phyloP scores from a whole-genome alignment of 1,140 invertebrate genomes.

The Dendrolimus kikuchii region DNA sequence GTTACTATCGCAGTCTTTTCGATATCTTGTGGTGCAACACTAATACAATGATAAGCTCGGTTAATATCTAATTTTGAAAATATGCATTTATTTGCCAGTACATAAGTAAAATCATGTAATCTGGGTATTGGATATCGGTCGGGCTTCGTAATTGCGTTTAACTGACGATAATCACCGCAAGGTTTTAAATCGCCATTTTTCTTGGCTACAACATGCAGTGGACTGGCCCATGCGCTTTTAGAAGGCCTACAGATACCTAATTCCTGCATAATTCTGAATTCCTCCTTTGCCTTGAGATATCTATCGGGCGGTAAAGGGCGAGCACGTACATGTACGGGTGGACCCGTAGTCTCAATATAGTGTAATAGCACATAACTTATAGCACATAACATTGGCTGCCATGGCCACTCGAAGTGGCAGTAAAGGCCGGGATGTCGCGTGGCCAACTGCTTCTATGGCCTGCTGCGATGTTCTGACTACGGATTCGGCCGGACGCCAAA shows the following conservation, averaged over 20 bases:
- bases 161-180: slow-evolving; percentile 50
- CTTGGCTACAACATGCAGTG: slow-evolving; percentile 48
- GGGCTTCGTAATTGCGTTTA: slow-evolving; percentile 45
- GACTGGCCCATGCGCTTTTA: slow-evolving; percentile 35
- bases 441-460: background rate
- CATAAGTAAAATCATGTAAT: slow-evolving; percentile 3
- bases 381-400: slow-evolving; percentile 1
- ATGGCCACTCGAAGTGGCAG: background rate
- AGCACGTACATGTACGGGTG: background rate
- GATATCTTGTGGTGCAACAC: background rate
- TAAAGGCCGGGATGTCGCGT: background rate
- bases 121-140: slow-evolving; percentile 39
- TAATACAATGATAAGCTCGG: slow-evolving; percentile 4
- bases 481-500: background rate
- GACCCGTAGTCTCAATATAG: slow-evolving; percentile 28
- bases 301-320: slow-evolving; percentile 6
- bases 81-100: background rate
- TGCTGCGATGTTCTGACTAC: background rate
- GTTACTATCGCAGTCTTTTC: slow-evolving; percentile 8
- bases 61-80: slow-evolving; percentile 3
- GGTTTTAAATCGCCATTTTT: slow-evolving; percentile 35
- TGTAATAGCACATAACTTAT: no score
- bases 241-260: slow-evolving; percentile 8
- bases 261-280: slow-evolving; percentile 7
- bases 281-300: slow-evolving; percentile 6